Evolutionary conservation across 2,797 vertebrate genomes (phyloP).

Genomic region (Tolypeutes matacus): DNA sequence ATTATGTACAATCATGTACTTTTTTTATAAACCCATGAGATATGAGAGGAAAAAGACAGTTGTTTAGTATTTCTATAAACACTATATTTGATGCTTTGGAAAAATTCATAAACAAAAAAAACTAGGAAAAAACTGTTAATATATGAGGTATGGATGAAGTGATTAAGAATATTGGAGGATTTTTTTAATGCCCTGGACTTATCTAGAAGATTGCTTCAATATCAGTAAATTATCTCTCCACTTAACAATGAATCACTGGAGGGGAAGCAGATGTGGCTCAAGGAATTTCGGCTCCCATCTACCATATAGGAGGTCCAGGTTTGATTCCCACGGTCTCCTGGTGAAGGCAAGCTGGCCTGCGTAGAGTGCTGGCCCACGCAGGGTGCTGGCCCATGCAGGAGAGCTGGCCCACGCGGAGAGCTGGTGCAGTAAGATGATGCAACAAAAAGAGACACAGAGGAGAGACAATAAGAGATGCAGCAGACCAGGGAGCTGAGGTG

Average conservation of each 20-base stretch:
- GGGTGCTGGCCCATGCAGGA: no score
- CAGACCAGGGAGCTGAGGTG: no score
- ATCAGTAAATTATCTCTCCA: background rate
- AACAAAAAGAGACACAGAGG: no score
- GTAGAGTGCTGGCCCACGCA: no score
- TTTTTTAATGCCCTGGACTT: background rate
- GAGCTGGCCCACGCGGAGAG: no score
- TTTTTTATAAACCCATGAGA: background rate
- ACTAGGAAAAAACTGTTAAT: background rate
- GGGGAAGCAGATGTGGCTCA: background rate
- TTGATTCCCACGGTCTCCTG: no score
- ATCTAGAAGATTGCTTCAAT: background rate
- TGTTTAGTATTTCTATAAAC: background rate
- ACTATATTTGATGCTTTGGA: conserved; percentile 15
- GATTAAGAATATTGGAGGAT: background rate
- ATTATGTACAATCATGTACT: background rate
- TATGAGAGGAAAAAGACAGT: background rate
- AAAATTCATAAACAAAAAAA: background rate
- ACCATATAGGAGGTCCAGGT: no score
- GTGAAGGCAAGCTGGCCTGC: no score
- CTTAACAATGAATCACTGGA: background rate
- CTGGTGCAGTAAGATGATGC: no score
- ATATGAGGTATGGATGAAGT: background rate
- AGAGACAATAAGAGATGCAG: no score
- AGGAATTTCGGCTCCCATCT: no score